Evolutionary conservation across 2,888 invertebrate species (phyloP), one percentile per base, ranked within the genome.

Genomic region (Agrotis clavis): DNA sequence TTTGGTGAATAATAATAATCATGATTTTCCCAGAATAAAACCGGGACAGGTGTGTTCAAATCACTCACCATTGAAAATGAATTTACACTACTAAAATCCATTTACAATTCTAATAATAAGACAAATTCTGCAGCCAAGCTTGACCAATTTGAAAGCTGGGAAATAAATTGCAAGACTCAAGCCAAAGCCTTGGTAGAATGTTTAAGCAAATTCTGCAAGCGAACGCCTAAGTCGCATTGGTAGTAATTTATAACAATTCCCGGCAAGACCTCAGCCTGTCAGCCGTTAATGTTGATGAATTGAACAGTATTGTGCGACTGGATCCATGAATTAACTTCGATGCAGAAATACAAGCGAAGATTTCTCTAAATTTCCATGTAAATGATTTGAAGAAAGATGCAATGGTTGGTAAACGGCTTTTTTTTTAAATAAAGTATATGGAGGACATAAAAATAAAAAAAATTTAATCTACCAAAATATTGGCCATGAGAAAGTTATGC

Each of bases 201-300:
- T 73, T 76, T 79, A 84, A 79, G 83, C 74, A 86, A 84, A 83
- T 83, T 81, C 79, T 60, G 57, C 61, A 60, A 69, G 67, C 60
- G 64, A 41, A 69, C 67, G 74, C 57, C 70, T 69, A 60, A 76
- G 79, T 84, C 79, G 41, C 71, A 79, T 57, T 79, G 53, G 65
- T 50, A 70, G 80, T 72, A 78, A 86, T 86, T 85, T 86, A 83
- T 86, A 86, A 86, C 86, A 86, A 86, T 86, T 77, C 79, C 61
- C 53, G 61, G 59, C 63, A 64, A 82, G 75, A 82, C 81, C 79
- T 76, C 77, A 77, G 35, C 47, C 78, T 79, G 87, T 86, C 87
- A 67, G 54, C 25, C 67, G 67, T 51, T 86, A 87, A 87, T 87
- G 84, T 82, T 87, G 87, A 87, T 86, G 85, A 82, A 87, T 87